Evolutionary conservation across 2,797 vertebrate species (phyloP), one percentile per base, ranked within the genome.

Genomic region (Anguilla obscura): DNA sequence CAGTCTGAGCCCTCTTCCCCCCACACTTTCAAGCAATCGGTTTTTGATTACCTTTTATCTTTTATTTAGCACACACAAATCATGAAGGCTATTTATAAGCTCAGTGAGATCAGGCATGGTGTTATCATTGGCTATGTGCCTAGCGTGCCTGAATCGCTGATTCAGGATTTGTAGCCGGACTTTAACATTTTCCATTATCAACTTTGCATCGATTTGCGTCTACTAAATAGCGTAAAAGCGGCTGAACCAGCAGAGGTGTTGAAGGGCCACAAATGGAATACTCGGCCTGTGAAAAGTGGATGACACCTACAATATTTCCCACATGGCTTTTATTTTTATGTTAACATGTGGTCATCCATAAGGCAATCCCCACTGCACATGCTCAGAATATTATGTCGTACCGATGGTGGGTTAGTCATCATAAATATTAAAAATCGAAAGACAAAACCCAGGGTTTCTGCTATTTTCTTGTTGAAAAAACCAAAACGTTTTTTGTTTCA

Each of bases 161-260:
- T 9, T 82, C 79, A 48, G 45, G 79, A n/a, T 50, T 82, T 82
- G 79, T 50, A 21, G 79, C 33, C 6, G 18, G 40, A 45, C 45
- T 12, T 50, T 50, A n/a, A 82, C 45, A 45, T 82, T 45, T 82
- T 9, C 45, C 40, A 82, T 82, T 82, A 50, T 82, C 79, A 82
- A 24, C 45, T 50, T 82, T n/a, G 40, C 45, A 50, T 82, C 45
- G 79, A 82, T 50, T 12, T 8, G 24, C 21, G n/a, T 82, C 79
- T 21, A 8, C 45, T 50, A 9, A 82, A 50, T 82, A 82, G 40
- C 14, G 9, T 24, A 7, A 50, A 48, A 82, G 40, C 0, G 45
- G 79, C 45, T 50, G 79, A 82, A n/a, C 6, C 36, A 18, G 16
- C 74, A 45, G 74, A 79, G 33, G 33, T 45, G 33, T 40, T 79